Percentiles rank a stretch among this genome's conserved stretches.
phyloP scores from a whole-genome alignment of 2,113 vertebrate species.

The Calyptommatus sinebrachiatus region DNA sequence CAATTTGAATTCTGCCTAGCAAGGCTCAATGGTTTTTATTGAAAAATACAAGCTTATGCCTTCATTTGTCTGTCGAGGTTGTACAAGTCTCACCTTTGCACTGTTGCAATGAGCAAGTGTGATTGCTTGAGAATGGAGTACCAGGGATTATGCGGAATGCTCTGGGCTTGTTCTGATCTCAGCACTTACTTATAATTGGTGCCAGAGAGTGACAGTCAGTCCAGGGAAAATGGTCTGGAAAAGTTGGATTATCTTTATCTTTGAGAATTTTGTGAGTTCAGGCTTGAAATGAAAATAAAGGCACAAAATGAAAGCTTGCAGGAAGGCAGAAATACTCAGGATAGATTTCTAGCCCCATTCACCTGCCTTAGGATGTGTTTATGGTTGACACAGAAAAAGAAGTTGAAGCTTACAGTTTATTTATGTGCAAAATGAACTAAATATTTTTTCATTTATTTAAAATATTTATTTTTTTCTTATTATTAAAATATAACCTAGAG shows the following conservation, averaged over 20 bases:
- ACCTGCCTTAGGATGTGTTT: background rate
- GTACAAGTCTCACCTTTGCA: slow-evolving; percentile 55
- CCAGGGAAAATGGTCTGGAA: slow-evolving; percentile 32
- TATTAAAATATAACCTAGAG: too few relatives aligned
- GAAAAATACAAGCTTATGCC: slow-evolving; percentile 38
- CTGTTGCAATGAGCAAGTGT: slow-evolving; percentile 37
- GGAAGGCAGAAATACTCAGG: background rate
- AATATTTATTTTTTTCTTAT: too few relatives aligned
- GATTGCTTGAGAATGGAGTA: slow-evolving; percentile 45
- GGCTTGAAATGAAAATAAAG: slow-evolving; percentile 51
- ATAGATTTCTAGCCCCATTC: background rate
- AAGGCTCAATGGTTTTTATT: slow-evolving; percentile 22
- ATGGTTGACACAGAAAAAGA: background rate
- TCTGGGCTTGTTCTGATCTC: slow-evolving; percentile 44
- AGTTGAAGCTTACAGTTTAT: background rate
- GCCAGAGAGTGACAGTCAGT: slow-evolving; percentile 47
- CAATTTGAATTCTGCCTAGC: slow-evolving; percentile 48
- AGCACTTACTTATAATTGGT: slow-evolving; percentile 60
- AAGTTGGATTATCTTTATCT: background rate
- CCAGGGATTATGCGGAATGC: slow-evolving; percentile 46
- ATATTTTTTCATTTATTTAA: background rate
- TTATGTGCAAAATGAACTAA: background rate
- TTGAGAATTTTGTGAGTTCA: slow-evolving; percentile 44
- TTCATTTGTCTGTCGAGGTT: slow-evolving; percentile 46
- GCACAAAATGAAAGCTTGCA: background rate